Base-by-base conservation (phyloP, 2,888 invertebrate species). In the Dryobotodes eremita region DNA sequence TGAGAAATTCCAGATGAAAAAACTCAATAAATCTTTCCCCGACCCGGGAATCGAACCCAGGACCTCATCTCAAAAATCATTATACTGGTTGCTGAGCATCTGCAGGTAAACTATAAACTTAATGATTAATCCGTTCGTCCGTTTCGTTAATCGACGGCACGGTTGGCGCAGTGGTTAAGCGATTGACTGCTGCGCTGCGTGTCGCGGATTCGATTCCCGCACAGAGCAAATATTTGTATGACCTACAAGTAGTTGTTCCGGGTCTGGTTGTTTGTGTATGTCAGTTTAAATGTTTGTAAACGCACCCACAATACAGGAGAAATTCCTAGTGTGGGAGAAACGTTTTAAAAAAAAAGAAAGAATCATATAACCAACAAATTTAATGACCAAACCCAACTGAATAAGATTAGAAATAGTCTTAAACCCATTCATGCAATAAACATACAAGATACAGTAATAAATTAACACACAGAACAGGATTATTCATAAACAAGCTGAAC, bases 401-500 rank as follows among this genome's bases (percentile, higher is more conserved):
- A 48, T 53, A 64, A 70, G 31, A 83, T n/a, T 36, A n/a, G 59
- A 31, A 36, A 23, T 8, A 36, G 17, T 61, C 65, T 31, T 62
- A n/a, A 64, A 65, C 46, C 64, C 55, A 42, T 61, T 46, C 31
- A 59, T 70, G 71, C 61, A 74, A 80, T 77, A 77, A 84, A 84
- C 76, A 68, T 48, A 76, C 50, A 76, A 70, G 50, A 72, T 36
- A 82, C 69, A 66, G 53, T 69, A 73, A 86, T 83, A 83, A 83
- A 83, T 83, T 76, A 86, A 76, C 65, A 57, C 42, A 77, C 59
- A 46, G 46, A 72, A 42, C 70, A 61, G 50, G 72, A 87, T 64
- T 84, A 86, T 79, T 79, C 86, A 86, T 73, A 87, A 79, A 86
- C 74, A 82, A 68, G 57, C 77, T 36, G 42, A 71, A 64, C 69